Evolutionary conservation across 2,888 invertebrate species (phyloP), one percentile per base, ranked within the genome.

Genomic region (Nowickia ferox): DNA sequence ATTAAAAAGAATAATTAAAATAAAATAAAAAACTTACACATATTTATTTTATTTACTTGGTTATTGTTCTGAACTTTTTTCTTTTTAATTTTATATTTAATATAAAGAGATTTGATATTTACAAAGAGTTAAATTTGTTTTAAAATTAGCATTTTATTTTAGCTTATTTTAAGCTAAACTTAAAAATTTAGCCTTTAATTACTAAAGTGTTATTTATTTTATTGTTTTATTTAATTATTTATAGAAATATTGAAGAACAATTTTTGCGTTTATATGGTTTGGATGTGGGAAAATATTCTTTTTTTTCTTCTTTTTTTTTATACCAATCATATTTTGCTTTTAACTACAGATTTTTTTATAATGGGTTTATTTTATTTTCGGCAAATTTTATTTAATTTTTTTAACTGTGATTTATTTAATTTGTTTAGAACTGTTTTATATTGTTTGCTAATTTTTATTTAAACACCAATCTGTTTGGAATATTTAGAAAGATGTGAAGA

Each of bases 161-260:
- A 19, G 9, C 57, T 30, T 30, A 30, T 61, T 72, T 81, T 57
- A 80, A 83, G 87, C 87, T 88, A 85, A 88, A 87, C 87, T 87
- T 86, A 87, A 87, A 87, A 87, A 80, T 75, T 85, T 87, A 86
- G 74, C 59, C n/a, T 80, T 89, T 71, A 71, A 76, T 80, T 74
- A 30, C 57, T 80, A 80, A 53, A 51, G n/a, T 22, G 83, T 82
- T 85, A 76, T 80, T 84, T 86, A 30, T 30, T 30, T 30, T 6
- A 30, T 30, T 30, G 30, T 30, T 79, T 38, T 71, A 53, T 22
- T 59, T 87, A 61, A 69, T 80, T 77, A 61, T 86, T 86, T 83
- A 53, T 76, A 57, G 82, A 83, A 84, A 71, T 83, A 83, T 86
- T 86, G 71, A 79, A 86, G 79, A 83, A 79, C 71, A 81, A 74